These are phyloP conservation scores for Masticophis lateralis DNA, from an alignment of 2,797 vertebrate species.

Conservation along the genomic window DNA sequence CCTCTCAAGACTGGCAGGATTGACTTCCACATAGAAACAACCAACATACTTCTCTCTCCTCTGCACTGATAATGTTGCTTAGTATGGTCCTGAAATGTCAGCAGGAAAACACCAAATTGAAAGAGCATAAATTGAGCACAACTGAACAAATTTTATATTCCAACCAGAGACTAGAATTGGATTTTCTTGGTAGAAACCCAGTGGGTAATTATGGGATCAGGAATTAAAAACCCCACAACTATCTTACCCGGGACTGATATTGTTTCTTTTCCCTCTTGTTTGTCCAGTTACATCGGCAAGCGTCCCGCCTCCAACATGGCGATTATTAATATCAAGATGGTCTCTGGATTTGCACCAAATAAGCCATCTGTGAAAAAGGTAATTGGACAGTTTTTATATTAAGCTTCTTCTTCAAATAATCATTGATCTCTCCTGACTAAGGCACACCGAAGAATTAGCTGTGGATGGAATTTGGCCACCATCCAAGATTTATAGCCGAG, in stretches of 20 bases:
- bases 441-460: background rate
- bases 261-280: slow-evolving; percentile 4
- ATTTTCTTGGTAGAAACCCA: background rate
- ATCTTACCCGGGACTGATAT: background rate
- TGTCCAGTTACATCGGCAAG: slow-evolving; percentile 64
- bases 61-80: background rate
- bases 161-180: background rate
- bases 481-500: background rate
- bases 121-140: background rate
- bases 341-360: slow-evolving; percentile 67
- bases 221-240: background rate
- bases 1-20: background rate
- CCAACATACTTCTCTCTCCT: background rate
- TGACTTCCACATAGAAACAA: background rate
- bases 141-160: background rate
- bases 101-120: background rate
- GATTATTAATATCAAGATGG: slow-evolving; percentile 70
- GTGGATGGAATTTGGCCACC: background rate
- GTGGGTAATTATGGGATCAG: background rate
- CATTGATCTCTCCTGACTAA: background rate
- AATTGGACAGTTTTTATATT: background rate
- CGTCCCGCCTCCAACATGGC: slow-evolving; percentile 70
- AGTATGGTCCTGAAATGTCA: background rate
- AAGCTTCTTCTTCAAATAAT: too few relatives aligned
- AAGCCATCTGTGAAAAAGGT: slow-evolving; percentile 64